phyloP scores from a whole-genome alignment of 2,888 invertebrate species.

The Amiota communis region DNA sequence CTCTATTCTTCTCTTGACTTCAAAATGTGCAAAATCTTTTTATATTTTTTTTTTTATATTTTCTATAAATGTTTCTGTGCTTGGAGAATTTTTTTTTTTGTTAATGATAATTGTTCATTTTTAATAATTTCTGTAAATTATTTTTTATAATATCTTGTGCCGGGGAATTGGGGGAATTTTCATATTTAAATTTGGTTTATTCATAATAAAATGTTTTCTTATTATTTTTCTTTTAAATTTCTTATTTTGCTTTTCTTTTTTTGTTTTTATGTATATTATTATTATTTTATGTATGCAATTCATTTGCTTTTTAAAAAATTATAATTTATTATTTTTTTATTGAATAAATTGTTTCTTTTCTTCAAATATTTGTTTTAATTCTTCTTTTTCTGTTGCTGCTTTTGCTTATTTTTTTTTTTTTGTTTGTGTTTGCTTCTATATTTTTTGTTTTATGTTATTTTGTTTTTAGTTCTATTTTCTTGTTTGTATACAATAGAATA shows the following conservation, averaged over 20 bases:
- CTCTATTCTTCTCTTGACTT: no score
- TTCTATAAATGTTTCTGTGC: no score
- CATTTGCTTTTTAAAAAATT: background rate
- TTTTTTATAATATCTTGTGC: background rate
- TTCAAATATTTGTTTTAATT: no score
- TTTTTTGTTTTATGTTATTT: background rate
- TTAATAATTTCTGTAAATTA: background rate
- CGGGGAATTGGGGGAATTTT: no score
- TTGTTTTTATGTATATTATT: no score
- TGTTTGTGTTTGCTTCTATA: background rate
- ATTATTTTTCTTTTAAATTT: constrained; percentile 1
- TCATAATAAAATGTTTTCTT: background rate
- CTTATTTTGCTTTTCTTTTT: no score
- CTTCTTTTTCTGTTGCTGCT: no score
- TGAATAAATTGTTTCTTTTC: no score
- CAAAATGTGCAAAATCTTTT: no score
- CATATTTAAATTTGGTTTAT: no score
- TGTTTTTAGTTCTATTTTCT: constrained; percentile 22
- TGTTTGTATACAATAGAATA: constrained; percentile 16
- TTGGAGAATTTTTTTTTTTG: constrained; percentile 33
- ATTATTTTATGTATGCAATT: constrained; percentile 8
- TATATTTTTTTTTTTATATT: no score
- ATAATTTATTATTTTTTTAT: no score
- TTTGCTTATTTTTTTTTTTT: background rate
- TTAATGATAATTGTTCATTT: constrained; percentile 24